Evolutionary conservation across 2,113 vertebrate genomes (phyloP).

Genomic region (human): DNA sequence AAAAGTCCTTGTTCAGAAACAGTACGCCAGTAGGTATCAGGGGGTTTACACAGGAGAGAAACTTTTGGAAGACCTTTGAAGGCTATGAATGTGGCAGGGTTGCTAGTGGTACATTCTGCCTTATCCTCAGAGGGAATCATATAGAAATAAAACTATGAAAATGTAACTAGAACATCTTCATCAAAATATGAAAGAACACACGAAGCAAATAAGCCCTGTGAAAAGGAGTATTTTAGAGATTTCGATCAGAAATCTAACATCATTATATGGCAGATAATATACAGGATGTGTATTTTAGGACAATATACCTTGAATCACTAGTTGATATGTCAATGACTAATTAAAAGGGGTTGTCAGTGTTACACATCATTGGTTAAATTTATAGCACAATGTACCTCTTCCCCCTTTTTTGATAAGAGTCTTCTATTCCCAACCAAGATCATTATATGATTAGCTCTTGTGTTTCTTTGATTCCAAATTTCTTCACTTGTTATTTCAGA

Average conservation of each 20-base stretch:
- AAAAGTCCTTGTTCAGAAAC: constrained; percentile 8
- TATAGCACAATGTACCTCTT: neutral
- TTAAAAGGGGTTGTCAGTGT: neutral
- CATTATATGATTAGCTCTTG: neutral
- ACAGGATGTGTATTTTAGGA: neutral
- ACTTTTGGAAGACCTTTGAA: neutral
- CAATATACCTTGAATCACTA: neutral
- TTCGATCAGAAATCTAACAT: neutral
- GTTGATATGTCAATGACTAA: neutral
- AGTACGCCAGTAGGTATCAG: neutral
- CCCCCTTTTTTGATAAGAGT: neutral
- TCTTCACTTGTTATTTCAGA: neutral
- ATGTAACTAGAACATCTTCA: neutral
- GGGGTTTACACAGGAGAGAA: neutral
- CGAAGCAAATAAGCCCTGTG: neutral
- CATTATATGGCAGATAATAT: neutral
- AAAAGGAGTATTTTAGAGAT: neutral
- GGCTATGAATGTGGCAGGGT: constrained; percentile 30
- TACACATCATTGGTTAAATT: neutral
- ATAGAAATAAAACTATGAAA: neutral
- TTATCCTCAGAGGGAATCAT: constrained; percentile 36
- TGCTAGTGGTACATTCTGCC: constrained; percentile 53
- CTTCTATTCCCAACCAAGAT: neutral
- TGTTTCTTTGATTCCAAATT: neutral
- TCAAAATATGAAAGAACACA: neutral